These are phyloP conservation scores for Andrena praecox DNA, from an alignment of 2,888 invertebrate genomes.

Conservation along the genomic window DNA sequence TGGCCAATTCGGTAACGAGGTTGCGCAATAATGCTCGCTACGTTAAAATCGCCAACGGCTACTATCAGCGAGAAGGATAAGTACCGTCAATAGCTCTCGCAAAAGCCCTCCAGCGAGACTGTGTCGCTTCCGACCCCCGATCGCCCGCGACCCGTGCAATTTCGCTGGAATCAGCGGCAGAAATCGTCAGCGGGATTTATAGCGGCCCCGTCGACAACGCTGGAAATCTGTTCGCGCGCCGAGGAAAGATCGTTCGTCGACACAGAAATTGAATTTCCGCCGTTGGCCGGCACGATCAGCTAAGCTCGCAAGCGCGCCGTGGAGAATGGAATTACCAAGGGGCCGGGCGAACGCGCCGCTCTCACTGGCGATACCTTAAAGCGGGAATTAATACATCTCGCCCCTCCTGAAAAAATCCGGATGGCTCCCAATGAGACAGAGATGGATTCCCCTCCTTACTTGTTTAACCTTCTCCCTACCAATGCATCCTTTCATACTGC, in stretches of 20 bases:
- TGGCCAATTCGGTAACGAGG: constrained; percentile 79
- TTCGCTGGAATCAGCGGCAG: constrained; percentile 29
- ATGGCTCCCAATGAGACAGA: no score
- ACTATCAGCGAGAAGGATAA: constrained; percentile 4
- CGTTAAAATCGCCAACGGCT: constrained; percentile 60
- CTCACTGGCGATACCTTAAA: constrained; percentile 20
- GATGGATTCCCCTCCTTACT: no score
- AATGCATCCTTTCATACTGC: no score
- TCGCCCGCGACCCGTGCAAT: constrained; percentile 13
- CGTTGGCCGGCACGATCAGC: constrained; percentile 15
- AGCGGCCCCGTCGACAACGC: neutral
- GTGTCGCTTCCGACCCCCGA: neutral
- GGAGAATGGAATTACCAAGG: constrained; percentile 30
- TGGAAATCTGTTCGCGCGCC: constrained; percentile 39
- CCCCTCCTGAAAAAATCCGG: no score
- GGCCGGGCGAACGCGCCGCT: neutral
- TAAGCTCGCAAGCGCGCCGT: constrained; percentile 3
- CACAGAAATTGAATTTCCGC: constrained; percentile 42
- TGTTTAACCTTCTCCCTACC: no score
- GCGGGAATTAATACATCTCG: constrained; percentile 11
- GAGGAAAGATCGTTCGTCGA: constrained; percentile 39
- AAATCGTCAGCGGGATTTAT: constrained; percentile 28
- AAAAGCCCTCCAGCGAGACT: neutral
- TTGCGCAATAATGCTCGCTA: constrained; percentile 64
- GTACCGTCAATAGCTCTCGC: constrained; percentile 36